These are phyloP conservation scores for Lycophotia porphyrea DNA, from an alignment of 2,888 invertebrate species.

Conservation along the genomic window DNA sequence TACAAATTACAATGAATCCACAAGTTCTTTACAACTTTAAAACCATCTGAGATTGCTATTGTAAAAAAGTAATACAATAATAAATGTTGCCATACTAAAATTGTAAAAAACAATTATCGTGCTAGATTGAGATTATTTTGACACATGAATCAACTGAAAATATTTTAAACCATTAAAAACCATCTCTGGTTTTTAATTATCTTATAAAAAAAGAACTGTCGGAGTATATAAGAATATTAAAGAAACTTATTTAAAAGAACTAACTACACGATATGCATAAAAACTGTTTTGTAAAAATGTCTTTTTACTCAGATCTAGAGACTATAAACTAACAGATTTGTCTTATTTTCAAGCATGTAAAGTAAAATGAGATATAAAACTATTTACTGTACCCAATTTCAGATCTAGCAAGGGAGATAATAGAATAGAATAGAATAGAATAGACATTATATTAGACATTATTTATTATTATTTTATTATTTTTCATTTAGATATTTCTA, in stretches of 20 bases:
- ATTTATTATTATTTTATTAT: too few relatives aligned
- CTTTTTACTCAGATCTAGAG: slow-evolving; percentile 44
- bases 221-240: slow-evolving; percentile 39
- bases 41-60: slow-evolving; percentile 15
- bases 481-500: too few relatives aligned
- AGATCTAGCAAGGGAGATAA: slow-evolving; percentile 25
- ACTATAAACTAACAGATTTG: not conserved
- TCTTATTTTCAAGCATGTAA: not conserved
- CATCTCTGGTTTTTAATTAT: slow-evolving; percentile 16
- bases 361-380: not conserved
- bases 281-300: slow-evolving; percentile 50
- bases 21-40: not conserved
- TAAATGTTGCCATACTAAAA: slow-evolving; percentile 23
- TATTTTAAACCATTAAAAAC: not conserved
- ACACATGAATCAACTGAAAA: slow-evolving; percentile 15
- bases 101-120: slow-evolving; percentile 39
- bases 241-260: slow-evolving; percentile 44
- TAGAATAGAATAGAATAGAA: too few relatives aligned
- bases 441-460: too few relatives aligned
- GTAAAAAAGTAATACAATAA: slow-evolving; percentile 10
- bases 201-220: slow-evolving; percentile 33
- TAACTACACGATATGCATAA: slow-evolving; percentile 69
- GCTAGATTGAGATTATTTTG: slow-evolving; percentile 44
- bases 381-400: not conserved
- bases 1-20: slow-evolving; percentile 3